phyloP scores from a whole-genome alignment of 2,888 invertebrate genomes.

The Cheilosia vernalis region DNA sequence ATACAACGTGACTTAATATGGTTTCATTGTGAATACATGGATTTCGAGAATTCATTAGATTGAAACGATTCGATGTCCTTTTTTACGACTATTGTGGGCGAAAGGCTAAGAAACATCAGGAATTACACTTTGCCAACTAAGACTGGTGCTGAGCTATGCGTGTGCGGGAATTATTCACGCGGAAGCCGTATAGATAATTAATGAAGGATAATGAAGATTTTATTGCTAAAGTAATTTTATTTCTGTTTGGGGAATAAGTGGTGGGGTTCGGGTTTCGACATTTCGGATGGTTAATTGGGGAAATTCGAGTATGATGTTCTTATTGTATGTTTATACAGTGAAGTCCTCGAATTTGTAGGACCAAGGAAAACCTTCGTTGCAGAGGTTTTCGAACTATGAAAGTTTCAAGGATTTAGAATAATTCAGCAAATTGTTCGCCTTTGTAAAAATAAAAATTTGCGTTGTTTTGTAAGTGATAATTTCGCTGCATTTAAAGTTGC shows the following conservation, averaged over 20 bases:
- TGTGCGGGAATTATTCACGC: conserved; percentile 1
- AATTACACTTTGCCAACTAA: conserved; percentile 52
- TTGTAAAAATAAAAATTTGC: no score
- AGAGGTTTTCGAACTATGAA: no score
- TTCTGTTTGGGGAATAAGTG: conserved; percentile 3
- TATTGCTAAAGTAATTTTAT: conserved; percentile 23
- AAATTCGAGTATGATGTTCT: no score
- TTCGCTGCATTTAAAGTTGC: no score
- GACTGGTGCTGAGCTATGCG: not conserved
- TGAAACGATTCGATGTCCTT: conserved; percentile 32
- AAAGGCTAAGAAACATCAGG: conserved; percentile 47
- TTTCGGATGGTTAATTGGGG: no score
- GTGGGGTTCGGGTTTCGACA: not conserved
- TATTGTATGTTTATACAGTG: no score
- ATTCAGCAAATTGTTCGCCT: no score
- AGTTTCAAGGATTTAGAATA: no score
- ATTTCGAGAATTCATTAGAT: conserved; percentile 35
- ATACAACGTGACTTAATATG: conserved; percentile 30
- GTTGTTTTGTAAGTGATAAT: no score
- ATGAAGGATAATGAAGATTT: conserved; percentile 13
- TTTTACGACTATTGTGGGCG: conserved; percentile 10
- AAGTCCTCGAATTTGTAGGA: no score
- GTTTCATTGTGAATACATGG: conserved; percentile 15
- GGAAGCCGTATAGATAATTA: conserved; percentile 24
- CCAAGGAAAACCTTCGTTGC: no score